Evolutionary conservation across 2,888 invertebrate genomes (phyloP).

Genomic region (Drosophila diplacantha): DNA sequence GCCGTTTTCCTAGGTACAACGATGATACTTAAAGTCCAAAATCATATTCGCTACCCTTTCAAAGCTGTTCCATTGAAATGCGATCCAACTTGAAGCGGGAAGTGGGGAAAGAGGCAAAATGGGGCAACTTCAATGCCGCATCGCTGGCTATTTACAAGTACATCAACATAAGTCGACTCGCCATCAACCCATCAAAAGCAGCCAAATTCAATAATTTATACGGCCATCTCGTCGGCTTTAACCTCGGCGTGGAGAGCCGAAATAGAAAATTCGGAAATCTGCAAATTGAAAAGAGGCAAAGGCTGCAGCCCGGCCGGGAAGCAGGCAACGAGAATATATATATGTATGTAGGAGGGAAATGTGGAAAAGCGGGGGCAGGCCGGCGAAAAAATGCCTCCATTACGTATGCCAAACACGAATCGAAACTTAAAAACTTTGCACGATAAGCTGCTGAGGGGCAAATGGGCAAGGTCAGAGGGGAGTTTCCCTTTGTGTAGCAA

Average conservation of each 20-base stretch:
- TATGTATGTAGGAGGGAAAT: background rate
- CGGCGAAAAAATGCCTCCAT: conserved; percentile 49
- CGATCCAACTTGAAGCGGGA: background rate
- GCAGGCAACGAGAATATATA: background rate
- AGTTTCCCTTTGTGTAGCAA: conserved; percentile 4
- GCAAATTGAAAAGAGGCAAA: conserved; percentile 52
- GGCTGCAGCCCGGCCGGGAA: background rate
- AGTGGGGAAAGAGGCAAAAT: background rate
- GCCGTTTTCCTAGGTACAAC: no score
- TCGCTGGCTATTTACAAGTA: conserved; percentile 11
- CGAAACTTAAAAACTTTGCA: conserved; percentile 73
- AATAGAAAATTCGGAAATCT: conserved; percentile 55
- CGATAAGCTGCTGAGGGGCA: conserved; percentile 51
- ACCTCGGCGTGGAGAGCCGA: conserved; percentile 12
- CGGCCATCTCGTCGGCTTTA: conserved; percentile 27
- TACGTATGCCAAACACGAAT: conserved; percentile 71
- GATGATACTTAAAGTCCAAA: background rate
- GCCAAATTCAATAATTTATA: conserved; percentile 35
- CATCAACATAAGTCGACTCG: conserved; percentile 1
- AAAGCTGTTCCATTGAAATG: background rate
- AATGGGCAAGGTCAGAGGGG: conserved; percentile 31
- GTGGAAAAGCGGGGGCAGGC: conserved; percentile 4
- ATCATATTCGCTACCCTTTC: background rate
- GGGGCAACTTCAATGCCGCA: background rate
- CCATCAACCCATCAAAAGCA: conserved; percentile 20